Conservation (phyloP, 2,113 vertebrate species). For the Pyrgilauda ruficollis region DNA sequence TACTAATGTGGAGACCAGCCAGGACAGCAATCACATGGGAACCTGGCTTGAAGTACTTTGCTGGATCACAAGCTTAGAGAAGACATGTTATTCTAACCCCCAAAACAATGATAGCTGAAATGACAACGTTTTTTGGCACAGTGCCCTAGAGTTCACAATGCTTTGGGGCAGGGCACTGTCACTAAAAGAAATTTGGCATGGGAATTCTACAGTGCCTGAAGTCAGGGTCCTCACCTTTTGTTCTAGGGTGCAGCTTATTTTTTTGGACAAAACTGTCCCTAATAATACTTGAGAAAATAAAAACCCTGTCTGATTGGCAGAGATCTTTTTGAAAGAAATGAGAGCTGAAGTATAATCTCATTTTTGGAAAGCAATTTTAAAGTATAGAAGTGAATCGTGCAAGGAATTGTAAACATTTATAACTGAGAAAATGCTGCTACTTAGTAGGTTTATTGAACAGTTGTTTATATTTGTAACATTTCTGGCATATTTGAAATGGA, state of each 20-base stretch:
- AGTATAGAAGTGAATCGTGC: background rate
- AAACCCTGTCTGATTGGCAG: background rate
- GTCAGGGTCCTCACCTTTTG: background rate
- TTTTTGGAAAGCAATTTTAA: background rate
- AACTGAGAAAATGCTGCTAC: background rate
- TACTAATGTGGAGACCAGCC: background rate
- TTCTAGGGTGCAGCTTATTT: background rate
- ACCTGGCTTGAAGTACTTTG: background rate
- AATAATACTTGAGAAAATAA: background rate
- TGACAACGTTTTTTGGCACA: background rate
- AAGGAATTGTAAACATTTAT: background rate
- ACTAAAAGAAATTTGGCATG: background rate
- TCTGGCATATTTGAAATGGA: background rate
- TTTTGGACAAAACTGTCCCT: background rate
- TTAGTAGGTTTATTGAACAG: background rate
- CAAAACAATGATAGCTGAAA: background rate
- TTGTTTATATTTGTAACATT: background rate
- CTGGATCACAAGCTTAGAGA: background rate
- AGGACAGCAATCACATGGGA: background rate
- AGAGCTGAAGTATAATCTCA: background rate
- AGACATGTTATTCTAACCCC: background rate
- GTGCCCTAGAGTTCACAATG: background rate
- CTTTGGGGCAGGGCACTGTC: background rate
- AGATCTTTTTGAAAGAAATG: background rate
- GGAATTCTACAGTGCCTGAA: background rate